Evolutionary conservation across 2,113 vertebrate species (phyloP).

Genomic region (Cichladusa arquata): DNA sequence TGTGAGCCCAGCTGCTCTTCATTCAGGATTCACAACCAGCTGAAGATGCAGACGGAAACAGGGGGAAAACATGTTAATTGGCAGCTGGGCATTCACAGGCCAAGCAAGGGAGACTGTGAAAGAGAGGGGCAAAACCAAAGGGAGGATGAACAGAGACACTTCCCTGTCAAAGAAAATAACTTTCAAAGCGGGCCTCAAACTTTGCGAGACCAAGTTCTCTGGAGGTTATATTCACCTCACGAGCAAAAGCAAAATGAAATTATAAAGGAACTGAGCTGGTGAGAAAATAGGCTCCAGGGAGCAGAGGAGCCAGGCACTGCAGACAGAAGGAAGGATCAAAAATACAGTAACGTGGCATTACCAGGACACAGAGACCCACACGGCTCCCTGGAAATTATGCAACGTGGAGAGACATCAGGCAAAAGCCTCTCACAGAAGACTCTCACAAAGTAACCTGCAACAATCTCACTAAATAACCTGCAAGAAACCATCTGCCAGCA

Average conservation of each 20-base stretch:
- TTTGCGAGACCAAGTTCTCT: background rate
- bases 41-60: background rate
- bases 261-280: background rate
- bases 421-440: background rate
- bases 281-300: background rate
- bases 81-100: background rate
- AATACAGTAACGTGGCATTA: rapidly evolving
- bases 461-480: background rate
- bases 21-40: constrained; percentile 24
- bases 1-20: background rate
- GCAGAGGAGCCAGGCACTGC: rapidly evolving
- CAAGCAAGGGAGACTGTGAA: background rate
- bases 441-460: background rate
- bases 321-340: background rate
- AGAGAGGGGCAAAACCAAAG: background rate
- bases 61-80: background rate
- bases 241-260: background rate
- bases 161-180: background rate
- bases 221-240: background rate
- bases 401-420: background rate
- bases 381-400: rapidly evolving
- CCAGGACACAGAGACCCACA: background rate
- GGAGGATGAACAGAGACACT: background rate
- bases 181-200: background rate
- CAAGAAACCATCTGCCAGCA: background rate